These are phyloP conservation scores for Calypte anna DNA, from an alignment of 2,113 vertebrate genomes.

Conservation along the genomic window DNA sequence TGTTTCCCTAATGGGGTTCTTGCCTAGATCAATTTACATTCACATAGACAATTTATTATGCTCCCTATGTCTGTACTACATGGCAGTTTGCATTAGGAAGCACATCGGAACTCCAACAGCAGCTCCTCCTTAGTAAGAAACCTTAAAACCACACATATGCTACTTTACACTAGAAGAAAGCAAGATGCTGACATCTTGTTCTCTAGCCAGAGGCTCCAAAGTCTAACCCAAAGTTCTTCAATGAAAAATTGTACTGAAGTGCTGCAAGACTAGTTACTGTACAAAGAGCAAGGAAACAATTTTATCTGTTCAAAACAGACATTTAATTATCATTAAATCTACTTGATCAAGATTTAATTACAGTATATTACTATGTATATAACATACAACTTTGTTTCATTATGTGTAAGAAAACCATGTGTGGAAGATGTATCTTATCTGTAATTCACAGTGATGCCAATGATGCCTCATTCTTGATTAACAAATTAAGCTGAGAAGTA, in stretches of 20 bases:
- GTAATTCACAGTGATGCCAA: background rate
- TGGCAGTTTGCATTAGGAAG: background rate
- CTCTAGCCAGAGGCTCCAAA: background rate
- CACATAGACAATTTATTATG: background rate
- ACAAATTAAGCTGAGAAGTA: constrained; percentile 10
- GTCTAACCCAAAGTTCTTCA: background rate
- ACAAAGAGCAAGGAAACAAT: background rate
- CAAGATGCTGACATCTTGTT: background rate
- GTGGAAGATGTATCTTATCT: background rate
- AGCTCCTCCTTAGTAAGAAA: background rate
- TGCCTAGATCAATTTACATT: background rate
- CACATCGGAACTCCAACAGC: background rate
- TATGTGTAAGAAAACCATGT: background rate
- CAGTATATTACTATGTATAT: background rate
- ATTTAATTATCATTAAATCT: background rate
- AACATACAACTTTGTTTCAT: background rate
- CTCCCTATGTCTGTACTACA: background rate
- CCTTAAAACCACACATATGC: background rate
- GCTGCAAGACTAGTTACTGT: background rate
- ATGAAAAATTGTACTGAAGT: background rate
- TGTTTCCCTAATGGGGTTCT: background rate
- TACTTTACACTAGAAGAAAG: background rate
- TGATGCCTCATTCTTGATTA: background rate
- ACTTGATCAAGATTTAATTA: constrained; percentile 1
- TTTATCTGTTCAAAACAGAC: background rate